Evolutionary conservation across 1,140 invertebrate species (phyloP), one percentile per base, ranked within the genome.

Genomic region (Bombus vancouverensis): DNA sequence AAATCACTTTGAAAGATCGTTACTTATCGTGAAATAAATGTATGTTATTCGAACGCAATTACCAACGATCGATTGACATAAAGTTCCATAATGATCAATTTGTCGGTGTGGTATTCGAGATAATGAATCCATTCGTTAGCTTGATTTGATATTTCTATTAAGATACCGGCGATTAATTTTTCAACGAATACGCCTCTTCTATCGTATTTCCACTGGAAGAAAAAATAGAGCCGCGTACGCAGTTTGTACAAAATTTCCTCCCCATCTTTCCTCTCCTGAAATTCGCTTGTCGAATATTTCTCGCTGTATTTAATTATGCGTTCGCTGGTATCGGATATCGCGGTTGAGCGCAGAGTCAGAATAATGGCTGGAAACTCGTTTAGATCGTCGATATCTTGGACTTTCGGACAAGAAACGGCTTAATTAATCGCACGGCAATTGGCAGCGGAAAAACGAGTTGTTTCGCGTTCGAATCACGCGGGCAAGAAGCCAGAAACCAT

Each of bases 281-380:
- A 15, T 25, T 34, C 6, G 42, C 8, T 62, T 12, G 66, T 28
- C 42, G 59, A 53, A 66, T 53, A 47, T 39, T 10, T 32, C 66
- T n/a, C 32, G 18, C 34, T 28, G 68, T n/a, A 37, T 62, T 76
- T 75, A 83, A 76, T 76, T 53, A 37, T 44, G 28, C 42, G 44
- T 66, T 59, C 62, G 2, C 2, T 1, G 28, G 28, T 57, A 76
- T 66, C 62, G n/a, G 59, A 68, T 76, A 18, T 53, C 25, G 22
- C 44, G 5, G 2, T 13, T 28, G 22, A 44, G 5, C 34, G 0
- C 15, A 15, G 68, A 42, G n/a, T 71, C 39, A 28, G 32, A 65
- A n/a, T n/a, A 53, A 66, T 2, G 59, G 39, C 22, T 42, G 32
- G 72, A 66, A 53, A 75, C 59, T 65, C 34, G 44, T 76, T 53